Conservation (phyloP, 2,797 vertebrate species). For the Takifugu ocellatus region DNA sequence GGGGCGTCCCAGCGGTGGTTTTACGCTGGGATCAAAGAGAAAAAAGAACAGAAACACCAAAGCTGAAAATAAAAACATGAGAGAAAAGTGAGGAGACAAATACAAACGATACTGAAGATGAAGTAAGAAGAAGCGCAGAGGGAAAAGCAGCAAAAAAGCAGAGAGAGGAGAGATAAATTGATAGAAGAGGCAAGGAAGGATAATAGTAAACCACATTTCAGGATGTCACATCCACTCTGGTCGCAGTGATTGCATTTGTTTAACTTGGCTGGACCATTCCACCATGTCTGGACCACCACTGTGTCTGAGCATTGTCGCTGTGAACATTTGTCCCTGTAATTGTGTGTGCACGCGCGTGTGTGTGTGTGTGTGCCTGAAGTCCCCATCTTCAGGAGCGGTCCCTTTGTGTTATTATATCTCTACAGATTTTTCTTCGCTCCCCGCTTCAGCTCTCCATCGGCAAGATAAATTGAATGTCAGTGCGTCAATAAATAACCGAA, state of each 20-base stretch:
- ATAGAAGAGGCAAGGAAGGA: constrained; percentile 31
- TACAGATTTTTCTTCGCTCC: constrained; percentile 8
- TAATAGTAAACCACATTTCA: constrained; percentile 31
- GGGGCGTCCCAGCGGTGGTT: constrained; percentile 22
- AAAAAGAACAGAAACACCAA: constrained; percentile 3
- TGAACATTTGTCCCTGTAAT: background rate
- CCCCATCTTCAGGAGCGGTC: constrained; percentile 8
- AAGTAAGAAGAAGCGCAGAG: constrained; percentile 24
- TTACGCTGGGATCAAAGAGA: constrained; percentile 36
- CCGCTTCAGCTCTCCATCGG: constrained; percentile 14
- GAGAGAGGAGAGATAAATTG: constrained; percentile 34
- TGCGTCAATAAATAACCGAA: constrained; percentile 42
- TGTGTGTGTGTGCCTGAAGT: background rate
- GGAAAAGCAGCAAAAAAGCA: constrained; percentile 40
- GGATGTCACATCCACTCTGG: constrained; percentile 34
- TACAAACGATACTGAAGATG: constrained; percentile 29
- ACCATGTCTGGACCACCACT: constrained; percentile 5
- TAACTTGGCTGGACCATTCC: constrained; percentile 45
- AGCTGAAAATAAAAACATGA: constrained; percentile 23
- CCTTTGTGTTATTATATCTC: constrained; percentile 18
- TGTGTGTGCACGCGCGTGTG: background rate
- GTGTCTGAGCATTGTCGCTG: too few relatives aligned
- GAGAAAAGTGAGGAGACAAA: constrained; percentile 27
- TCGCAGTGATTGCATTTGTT: constrained; percentile 51
- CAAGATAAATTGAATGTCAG: constrained; percentile 26